Conservation (phyloP, 2,888 invertebrate species). For the Drosophila emarginata region DNA sequence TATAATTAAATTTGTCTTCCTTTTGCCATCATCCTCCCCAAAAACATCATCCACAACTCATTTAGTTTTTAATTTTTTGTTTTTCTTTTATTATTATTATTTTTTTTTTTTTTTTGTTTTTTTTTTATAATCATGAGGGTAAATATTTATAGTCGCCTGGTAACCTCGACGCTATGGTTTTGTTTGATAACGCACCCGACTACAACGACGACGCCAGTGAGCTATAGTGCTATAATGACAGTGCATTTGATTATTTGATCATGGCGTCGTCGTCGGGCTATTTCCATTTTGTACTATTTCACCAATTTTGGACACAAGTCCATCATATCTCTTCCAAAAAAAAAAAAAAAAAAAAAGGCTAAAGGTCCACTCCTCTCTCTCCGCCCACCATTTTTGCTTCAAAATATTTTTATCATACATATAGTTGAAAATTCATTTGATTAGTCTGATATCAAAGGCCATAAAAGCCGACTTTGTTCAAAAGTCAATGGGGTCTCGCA, state of each 20-base stretch:
- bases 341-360: neutral
- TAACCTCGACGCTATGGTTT: constrained; percentile 66
- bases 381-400: neutral
- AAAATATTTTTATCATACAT: constrained; percentile 55
- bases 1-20: constrained; percentile 52
- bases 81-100: neutral
- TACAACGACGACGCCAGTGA: constrained; percentile 24
- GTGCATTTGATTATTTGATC: constrained; percentile 44
- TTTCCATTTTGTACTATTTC: constrained; percentile 45
- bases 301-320: constrained; percentile 60
- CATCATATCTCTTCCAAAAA: constrained; percentile 36
- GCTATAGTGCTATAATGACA: constrained; percentile 42
- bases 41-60: constrained; percentile 30
- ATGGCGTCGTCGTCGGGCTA: constrained; percentile 25
- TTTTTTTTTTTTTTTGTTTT: constrained; percentile 15
- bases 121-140: constrained; percentile 59
- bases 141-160: constrained; percentile 74
- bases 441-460: constrained; percentile 75
- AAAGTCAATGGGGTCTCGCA: constrained; percentile 30
- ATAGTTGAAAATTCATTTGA: constrained; percentile 36
- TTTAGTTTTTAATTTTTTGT: neutral
- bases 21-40: neutral
- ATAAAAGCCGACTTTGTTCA: constrained; percentile 46
- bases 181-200: constrained; percentile 55
- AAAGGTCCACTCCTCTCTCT: neutral